These are phyloP conservation scores for sheep (Ovis aries) DNA, from an alignment of 2,113 vertebrate species.

Conservation along the genomic window DNA sequence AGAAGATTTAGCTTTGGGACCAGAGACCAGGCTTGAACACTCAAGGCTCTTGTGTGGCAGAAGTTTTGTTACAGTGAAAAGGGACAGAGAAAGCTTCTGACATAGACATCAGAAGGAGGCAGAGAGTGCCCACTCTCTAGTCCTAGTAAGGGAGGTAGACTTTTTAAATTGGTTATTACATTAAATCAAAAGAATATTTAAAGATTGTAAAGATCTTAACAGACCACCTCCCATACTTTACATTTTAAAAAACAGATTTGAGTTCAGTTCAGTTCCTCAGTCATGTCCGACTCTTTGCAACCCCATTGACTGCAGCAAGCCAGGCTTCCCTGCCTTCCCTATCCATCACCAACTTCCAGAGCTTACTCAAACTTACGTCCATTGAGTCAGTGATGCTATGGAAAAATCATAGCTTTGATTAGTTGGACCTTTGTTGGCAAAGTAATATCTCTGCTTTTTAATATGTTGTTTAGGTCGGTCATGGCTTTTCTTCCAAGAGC, in stretches of 20 bases:
- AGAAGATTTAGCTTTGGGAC: not conserved
- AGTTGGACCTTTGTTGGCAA: not conserved
- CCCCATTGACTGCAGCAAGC: not conserved
- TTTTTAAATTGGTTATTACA: not conserved
- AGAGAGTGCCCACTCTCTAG: not conserved
- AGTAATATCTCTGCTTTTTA: not conserved
- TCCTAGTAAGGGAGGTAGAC: not conserved
- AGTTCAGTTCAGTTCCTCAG: not conserved
- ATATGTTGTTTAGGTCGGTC: not conserved
- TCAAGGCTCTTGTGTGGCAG: not conserved
- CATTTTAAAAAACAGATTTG: not conserved
- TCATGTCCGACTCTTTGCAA: not conserved
- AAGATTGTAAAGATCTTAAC: not conserved
- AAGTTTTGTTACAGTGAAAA: not conserved
- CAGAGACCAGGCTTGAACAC: not conserved
- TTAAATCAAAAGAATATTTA: not conserved
- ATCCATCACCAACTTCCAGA: not conserved
- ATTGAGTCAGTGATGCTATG: not conserved
- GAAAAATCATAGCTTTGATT: not conserved
- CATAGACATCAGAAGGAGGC: not conserved
- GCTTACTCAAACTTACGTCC: not conserved
- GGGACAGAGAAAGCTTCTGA: not conserved
- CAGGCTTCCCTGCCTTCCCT: not conserved
- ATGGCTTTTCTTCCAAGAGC: not conserved
- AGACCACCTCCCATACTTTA: not conserved